phyloP scores from a whole-genome alignment of 30 jellyfish, hydroid and myxozoan genomes.

The Sanderia malayensis region DNA sequence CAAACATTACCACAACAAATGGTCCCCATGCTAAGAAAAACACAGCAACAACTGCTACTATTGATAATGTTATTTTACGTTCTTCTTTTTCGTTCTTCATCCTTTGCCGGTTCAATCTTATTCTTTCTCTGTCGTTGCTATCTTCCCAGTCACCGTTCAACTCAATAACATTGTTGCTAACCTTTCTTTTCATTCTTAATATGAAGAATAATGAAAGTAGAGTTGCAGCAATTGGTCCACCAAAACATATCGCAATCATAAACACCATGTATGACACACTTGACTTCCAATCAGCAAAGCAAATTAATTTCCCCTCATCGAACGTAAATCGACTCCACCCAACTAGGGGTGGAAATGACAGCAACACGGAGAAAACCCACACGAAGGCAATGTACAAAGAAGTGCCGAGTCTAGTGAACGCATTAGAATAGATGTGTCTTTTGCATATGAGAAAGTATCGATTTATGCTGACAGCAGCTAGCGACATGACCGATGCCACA shows the following conservation, averaged over 20 bases:
- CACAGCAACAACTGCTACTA: constrained; percentile 1
- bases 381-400: constrained; percentile 20
- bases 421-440: constrained; percentile 20
- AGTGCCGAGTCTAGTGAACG: constrained; percentile 39
- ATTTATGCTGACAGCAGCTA: constrained; percentile 64
- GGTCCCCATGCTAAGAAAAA: constrained; percentile 62
- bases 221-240: constrained; percentile 78
- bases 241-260: constrained; percentile 59
- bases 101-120: neutral
- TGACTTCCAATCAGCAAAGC: constrained; percentile 66
- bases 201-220: constrained; percentile 33
- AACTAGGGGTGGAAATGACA: constrained; percentile 55
- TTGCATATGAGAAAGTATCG: constrained; percentile 55
- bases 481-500: constrained; percentile 69
- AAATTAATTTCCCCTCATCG: constrained; percentile 42
- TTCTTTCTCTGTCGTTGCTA: neutral
- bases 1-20: constrained; percentile 49
- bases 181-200: constrained; percentile 9
- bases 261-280: constrained; percentile 55
- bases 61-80: constrained; percentile 15
- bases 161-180: constrained; percentile 6
- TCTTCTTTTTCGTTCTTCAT: neutral
- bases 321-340: constrained; percentile 66
- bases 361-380: constrained; percentile 40
- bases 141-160: neutral